Evolutionary conservation across 2,888 invertebrate genomes (phyloP), one percentile per base, ranked within the genome.

Genomic region (Nymphalis polychloros): DNA sequence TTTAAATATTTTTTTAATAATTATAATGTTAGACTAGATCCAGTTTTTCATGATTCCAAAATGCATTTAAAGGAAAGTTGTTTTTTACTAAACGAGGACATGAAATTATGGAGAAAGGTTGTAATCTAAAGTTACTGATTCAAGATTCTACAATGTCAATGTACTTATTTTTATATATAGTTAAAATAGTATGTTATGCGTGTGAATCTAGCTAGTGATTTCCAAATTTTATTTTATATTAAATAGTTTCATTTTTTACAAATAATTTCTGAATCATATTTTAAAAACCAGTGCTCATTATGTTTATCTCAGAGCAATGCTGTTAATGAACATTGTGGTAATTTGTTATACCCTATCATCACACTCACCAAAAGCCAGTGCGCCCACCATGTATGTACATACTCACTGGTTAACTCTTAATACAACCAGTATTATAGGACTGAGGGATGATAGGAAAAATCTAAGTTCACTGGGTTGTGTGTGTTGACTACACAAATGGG

Each of bases 151-250:
- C n/a, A 35, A 57, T 57, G 53, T 16, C 19, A 57, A 41, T 57
- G 57, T 57, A 57, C 57, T 57, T 57, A 35, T 16, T 57, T 57
- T 57, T 57, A 55, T 19, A 35, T 57, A 23, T 57, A 19, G 41
- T 57, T 27, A 6, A 8, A 55, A 31, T 5, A 17, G 27, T n/a
- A 27, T 41, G 13, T 41, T 19, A 57, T 41, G 3, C 19, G 41
- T 31, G 35, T 57, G 41, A 35, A 41, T 57, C 35, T 57, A 57
- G 57, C 13, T n/a, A 19, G 19, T 55, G 19, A 55, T n/a, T 57
- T 57, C 57, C 35, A 57, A 8, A 57, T 57, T 19, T 41, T 41
- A 57, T 57, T 35, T 31, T 6, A 41, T 41, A 10, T 57, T 13
- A 41, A 41, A 13, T 41, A 57, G 13, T 19, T 31, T 10, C 1